Base-by-base conservation (phyloP, 2,888 invertebrate genomes). In the Phrixothrix hirtus region DNA sequence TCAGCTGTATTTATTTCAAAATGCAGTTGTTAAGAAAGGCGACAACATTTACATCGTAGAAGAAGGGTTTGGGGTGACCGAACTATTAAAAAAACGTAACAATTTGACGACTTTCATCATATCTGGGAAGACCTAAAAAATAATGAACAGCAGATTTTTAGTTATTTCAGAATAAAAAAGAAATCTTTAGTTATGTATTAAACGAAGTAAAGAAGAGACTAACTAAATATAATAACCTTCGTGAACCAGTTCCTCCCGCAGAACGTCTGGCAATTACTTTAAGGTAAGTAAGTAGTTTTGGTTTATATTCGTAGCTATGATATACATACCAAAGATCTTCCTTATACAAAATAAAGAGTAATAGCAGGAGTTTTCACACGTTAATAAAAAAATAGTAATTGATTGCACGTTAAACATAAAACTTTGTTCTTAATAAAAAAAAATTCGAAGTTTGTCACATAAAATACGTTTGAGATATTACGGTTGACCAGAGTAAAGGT, bases 31-130 rank as follows among this genome's bases (percentile, higher is more conserved):
- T 31, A 31, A 31, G 13, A n/a, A 13, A 31, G 31, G 13, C 12
- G 31, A 31, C n/a, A n/a, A n/a, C n/a, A n/a, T n/a, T n/a, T 31
- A 31, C 31, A 14, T 31, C 31, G 31, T 31, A 31, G 14, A 31
- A 31, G 9, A 31, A 13, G 12, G 13, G 14, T 13, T 13, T 31
- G n/a, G 13, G 31, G 31, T 31, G 13, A 31, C 31, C 13, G 31
- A 13, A 7, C 13, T 31, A 10, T 31, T 31, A 11, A 31, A 11
- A 31, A 31, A 9, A 31, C 13, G 31, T 13, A 13, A 11, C 12
- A 11, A 13, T 31, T 31, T 13, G 31, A 14, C 11, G 31, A 31
- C 11, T 31, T 31, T 3, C 12, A 14, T 6, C 29, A 29, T 29
- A 29, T 29, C 10, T 29, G n/a, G n/a, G n/a, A n/a, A n/a, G n/a